These are phyloP conservation scores for Priocnemis perturbator DNA, from an alignment of 2,888 invertebrate species.

Conservation along the genomic window DNA sequence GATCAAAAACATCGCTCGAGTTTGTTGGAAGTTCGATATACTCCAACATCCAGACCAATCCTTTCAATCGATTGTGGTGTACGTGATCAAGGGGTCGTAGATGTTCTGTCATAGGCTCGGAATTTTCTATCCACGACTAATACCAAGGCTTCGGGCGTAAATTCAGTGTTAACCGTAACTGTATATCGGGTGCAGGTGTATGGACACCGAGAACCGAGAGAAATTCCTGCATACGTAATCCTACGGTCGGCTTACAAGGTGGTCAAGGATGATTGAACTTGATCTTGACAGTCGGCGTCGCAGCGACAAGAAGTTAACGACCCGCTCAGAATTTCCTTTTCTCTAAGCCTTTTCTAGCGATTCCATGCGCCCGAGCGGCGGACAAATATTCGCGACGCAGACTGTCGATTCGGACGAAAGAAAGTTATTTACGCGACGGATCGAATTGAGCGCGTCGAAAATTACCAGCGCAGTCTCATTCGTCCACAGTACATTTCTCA, in stretches of 20 bases:
- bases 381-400: too few relatives aligned
- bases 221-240: slow-evolving; percentile 72
- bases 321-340: slow-evolving; percentile 16
- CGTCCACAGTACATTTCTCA: too few relatives aligned
- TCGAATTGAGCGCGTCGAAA: not conserved
- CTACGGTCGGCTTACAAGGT: slow-evolving; percentile 41
- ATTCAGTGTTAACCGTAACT: slow-evolving; percentile 43
- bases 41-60: too few relatives aligned
- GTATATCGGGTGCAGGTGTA: slow-evolving; percentile 41
- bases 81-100: too few relatives aligned
- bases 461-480: too few relatives aligned
- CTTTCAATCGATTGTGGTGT: too few relatives aligned
- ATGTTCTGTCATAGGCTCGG: too few relatives aligned
- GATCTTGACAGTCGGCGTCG: slow-evolving; percentile 45
- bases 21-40: too few relatives aligned
- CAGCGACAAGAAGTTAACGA: slow-evolving; percentile 23
- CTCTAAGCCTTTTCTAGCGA: not conserved
- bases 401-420: too few relatives aligned
- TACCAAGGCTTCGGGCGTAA: slow-evolving; percentile 3
- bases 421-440: not conserved
- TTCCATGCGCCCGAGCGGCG: too few relatives aligned
- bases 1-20: too few relatives aligned
- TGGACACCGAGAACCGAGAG: slow-evolving; percentile 53
- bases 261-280: slow-evolving; percentile 59
- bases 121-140: too few relatives aligned